Base-by-base conservation (phyloP, 2,797 vertebrate species). In the Coregonus suidteri region DNA sequence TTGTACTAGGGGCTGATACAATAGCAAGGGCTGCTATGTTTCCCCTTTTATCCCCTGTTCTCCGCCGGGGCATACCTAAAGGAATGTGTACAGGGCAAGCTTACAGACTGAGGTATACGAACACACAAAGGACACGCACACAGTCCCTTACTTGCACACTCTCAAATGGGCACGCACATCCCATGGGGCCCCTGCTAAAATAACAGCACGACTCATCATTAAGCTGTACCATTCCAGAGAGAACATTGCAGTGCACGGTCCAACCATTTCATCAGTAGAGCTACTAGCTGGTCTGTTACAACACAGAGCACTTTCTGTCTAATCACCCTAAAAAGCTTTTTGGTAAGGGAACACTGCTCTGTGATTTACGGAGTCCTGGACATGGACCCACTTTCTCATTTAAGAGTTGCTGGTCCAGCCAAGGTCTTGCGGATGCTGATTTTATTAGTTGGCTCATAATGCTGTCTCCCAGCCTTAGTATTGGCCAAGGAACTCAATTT, bases 1-100 rank as follows among this genome's bases (percentile, higher is more conserved):
- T 25, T 51, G 41, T 6, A 3, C 20, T 76, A 67, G 70, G 75
- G 73, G 51, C 76, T 31, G 47, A 73, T 62, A 74, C 75, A 73
- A 79, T 67, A 35, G 47, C 15, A 77, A 76, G 59, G 77, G 35
- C 37, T 37, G 41, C 41, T 13, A 41, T 37, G 59, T 65, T 53
- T 37, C 51, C 51, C 20, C 41, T 34, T 18, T n/a, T 34, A 1
- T 73, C 52, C 51, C 51, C 41, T 34, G 20, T n/a, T 34, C 3
- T 73, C 52, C 11, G 30, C 51, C 15, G 14, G 16, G 51, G 20
- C 9, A 37, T 4, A 20, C 11, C 13, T 9, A 7, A 54, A 20
- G 70, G 51, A 64, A 68, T 74, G 56, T 51, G 70, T 76, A 67
- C 54, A 37, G 6, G 16, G 3, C 11, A 52, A 3, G 5, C 70